Base-by-base conservation (phyloP, 2,113 vertebrate species). In the Silurus glanis region DNA sequence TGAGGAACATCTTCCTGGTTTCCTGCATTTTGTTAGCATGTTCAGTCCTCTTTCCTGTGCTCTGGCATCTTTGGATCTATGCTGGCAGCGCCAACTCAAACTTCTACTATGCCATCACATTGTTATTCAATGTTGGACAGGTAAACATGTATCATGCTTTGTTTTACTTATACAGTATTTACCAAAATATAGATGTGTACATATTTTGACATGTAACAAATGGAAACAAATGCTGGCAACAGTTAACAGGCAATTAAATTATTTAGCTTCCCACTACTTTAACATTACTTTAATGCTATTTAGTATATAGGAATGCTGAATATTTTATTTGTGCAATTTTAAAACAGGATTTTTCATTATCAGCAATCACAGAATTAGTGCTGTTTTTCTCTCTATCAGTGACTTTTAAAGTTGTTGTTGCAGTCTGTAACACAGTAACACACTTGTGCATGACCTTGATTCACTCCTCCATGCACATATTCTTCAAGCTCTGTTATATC, bases 1-100 rank as follows among this genome's bases (percentile, higher is more conserved):
- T 99, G 59, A 96, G 97, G 90, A 99, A 99, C 94, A 95, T 98
- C 93, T 99, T 99, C 92, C 92, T 99, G 90, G 97, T 99, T 80
- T 94, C 96, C 16, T 98, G 97, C 47, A 93, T 98, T 87, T 94
- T 99, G 82, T 90, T 99, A 61, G 94, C 96, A 83, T 99, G 97
- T 75, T 97, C 98, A 0, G 92, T 97, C 72, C 96, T 99, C n/a
- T 99, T 99, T 85, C 98, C 98, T 0, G 97, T 99, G 3, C 95
- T 99, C 79, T 99, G 98, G 98, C 98, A 99, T 91, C 97, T 99
- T 4, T 99, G 98, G 98, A 98, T 99, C 94, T 99, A 98, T 9
- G 96, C 98, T 14, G 98, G 98, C 92, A 99, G 98, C 90, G 98
- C 98, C 94, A 99, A 99, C 94, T 98, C 98, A 88, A 99, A 99